Conservation (phyloP, 2,888 invertebrate species). For the Pogonocherus hispidulus region DNA sequence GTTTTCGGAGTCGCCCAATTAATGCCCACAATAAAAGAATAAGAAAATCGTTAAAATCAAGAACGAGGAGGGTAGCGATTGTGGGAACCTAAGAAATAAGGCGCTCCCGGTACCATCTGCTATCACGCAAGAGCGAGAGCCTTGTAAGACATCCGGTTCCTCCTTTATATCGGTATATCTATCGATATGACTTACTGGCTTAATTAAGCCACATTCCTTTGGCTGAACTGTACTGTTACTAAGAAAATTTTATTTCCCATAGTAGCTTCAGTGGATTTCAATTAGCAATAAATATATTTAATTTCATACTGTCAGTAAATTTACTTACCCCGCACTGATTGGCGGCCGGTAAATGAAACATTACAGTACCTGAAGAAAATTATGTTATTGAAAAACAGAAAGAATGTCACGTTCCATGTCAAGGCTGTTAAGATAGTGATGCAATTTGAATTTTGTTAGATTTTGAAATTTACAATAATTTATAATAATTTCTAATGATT, state of each 20-base stretch:
- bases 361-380: too few relatives aligned
- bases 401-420: too few relatives aligned
- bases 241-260: not conserved
- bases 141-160: conserved; percentile 59
- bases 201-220: conserved; percentile 16
- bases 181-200: conserved; percentile 39
- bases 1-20: conserved; percentile 32
- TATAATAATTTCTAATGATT: too few relatives aligned
- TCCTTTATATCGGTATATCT: conserved; percentile 44
- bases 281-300: too few relatives aligned
- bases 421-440: too few relatives aligned
- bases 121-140: conserved; percentile 48
- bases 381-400: too few relatives aligned
- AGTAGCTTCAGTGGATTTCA: too few relatives aligned
- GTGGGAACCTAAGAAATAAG: conserved; percentile 44
- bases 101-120: conserved; percentile 49
- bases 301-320: too few relatives aligned
- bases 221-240: not conserved
- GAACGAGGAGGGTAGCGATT: conserved; percentile 32
- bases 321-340: too few relatives aligned
- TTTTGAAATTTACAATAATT: too few relatives aligned
- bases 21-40: conserved; percentile 35
- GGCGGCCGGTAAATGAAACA: too few relatives aligned
- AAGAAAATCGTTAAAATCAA: conserved; percentile 41
- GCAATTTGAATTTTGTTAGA: too few relatives aligned